Conservation (phyloP, 2,113 vertebrate species). For the Ptychochromis oligacanthus region DNA sequence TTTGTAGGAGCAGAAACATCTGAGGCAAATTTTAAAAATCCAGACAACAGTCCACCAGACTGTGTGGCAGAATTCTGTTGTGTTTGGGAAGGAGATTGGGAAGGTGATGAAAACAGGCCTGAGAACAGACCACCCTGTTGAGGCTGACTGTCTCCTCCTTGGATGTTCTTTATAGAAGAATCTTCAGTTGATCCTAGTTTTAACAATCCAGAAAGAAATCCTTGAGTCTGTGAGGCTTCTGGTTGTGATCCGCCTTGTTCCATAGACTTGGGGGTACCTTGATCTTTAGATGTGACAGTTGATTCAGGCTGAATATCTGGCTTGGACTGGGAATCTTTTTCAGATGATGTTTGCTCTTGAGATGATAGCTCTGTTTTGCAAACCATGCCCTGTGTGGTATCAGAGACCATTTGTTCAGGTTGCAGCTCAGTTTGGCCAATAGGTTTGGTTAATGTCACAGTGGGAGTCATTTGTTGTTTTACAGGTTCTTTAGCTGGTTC, state of each 20-base stretch:
- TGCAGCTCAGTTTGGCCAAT: slow-evolving; percentile 45
- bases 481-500: slow-evolving; percentile 62
- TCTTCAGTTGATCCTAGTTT: slow-evolving; percentile 81
- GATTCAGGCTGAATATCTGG: slow-evolving; percentile 20
- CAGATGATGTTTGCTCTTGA: slow-evolving; percentile 19
- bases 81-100: slow-evolving; percentile 46
- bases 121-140: slow-evolving; percentile 80
- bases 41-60: slow-evolving; percentile 72
- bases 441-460: slow-evolving; percentile 51
- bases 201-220: slow-evolving; percentile 70
- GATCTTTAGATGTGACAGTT: slow-evolving; percentile 23
- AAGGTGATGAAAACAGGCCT: slow-evolving; percentile 69
- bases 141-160: slow-evolving; percentile 54
- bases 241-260: slow-evolving; percentile 32
- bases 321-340: slow-evolving; percentile 10
- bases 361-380: slow-evolving; percentile 16
- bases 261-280: neutral
- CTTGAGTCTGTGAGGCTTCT: slow-evolving; percentile 50
- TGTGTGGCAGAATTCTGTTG: slow-evolving; percentile 49
- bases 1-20: slow-evolving; percentile 57
- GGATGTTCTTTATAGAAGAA: slow-evolving; percentile 43
- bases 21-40: slow-evolving; percentile 73
- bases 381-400: slow-evolving; percentile 7
- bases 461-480: slow-evolving; percentile 48
- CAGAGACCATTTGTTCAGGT: slow-evolving; percentile 29